phyloP scores from a whole-genome alignment of 2,888 invertebrate genomes.

The Timema cristinae region DNA sequence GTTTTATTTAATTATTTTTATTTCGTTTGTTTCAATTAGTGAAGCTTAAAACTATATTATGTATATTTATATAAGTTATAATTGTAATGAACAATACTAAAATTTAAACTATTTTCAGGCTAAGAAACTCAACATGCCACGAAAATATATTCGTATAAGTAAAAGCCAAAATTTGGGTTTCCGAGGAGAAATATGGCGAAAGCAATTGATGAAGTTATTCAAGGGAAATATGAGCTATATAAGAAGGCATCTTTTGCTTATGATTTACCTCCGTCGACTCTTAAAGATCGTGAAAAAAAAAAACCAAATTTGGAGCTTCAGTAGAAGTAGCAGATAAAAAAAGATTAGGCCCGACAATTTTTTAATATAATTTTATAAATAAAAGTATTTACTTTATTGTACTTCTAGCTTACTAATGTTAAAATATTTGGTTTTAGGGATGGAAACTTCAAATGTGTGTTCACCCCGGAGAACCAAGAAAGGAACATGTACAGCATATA shows the following conservation, averaged over 20 bases:
- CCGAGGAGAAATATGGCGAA: slow-evolving; percentile 3
- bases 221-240: neutral
- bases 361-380: no score
- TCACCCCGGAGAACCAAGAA: neutral
- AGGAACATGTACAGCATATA: neutral
- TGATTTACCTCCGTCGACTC: neutral
- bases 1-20: no score
- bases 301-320: neutral
- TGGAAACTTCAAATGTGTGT: neutral
- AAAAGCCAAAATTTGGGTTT: neutral
- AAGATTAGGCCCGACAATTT: neutral
- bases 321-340: neutral
- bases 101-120: neutral
- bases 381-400: neutral
- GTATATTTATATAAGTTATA: no score
- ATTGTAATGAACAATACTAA: neutral
- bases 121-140: slow-evolving; percentile 1
- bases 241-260: neutral
- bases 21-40: no score
- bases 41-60: no score
- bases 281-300: neutral
- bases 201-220: neutral
- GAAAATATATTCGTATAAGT: neutral
- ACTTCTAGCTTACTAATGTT: neutral
- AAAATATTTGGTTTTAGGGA: neutral